Percentiles rank a stretch among this genome's conserved stretches.
Conservation (phyloP, 2,797 vertebrate genomes). For the Erpetoichthys calabaricus region DNA sequence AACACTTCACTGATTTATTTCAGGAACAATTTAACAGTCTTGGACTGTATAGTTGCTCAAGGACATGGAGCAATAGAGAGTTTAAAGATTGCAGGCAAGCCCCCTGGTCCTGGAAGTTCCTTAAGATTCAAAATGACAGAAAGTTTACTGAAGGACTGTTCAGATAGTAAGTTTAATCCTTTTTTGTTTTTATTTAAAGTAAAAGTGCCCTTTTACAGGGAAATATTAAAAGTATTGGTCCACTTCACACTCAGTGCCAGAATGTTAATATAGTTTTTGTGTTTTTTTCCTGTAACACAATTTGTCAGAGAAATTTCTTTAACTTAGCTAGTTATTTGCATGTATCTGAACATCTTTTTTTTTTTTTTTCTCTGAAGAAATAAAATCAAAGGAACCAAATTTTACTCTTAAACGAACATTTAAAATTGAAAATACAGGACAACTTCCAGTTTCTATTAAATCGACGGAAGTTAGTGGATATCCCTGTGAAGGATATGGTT, state of each 20-base stretch:
- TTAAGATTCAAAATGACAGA: conserved; percentile 96
- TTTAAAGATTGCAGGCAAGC: conserved; percentile 76
- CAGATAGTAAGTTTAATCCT: conserved; percentile 68
- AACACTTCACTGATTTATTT: too few relatives aligned
- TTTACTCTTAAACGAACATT: conserved; percentile 83
- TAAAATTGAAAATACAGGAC: conserved; percentile 84
- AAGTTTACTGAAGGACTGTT: conserved; percentile 82
- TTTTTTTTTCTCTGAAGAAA: conserved; percentile 41
- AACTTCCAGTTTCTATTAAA: conserved; percentile 73
- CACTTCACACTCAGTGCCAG: too few relatives aligned
- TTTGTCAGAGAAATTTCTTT: too few relatives aligned
- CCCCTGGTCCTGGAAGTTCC: conserved; percentile 74
- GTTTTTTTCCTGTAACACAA: too few relatives aligned
- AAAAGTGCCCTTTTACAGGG: too few relatives aligned
- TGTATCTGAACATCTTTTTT: background rate
- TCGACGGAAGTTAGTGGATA: conserved; percentile 84
- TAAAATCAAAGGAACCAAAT: conserved; percentile 79
- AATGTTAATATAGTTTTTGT: too few relatives aligned
- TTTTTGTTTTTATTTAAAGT: background rate
- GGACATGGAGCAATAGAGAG: conserved; percentile 84
- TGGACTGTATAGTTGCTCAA: conserved; percentile 76
- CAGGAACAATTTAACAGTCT: conserved; percentile 92
- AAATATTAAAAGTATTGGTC: too few relatives aligned
- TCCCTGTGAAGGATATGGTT: conserved; percentile 87
- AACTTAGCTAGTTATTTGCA: background rate